Evolutionary conservation across 2,113 vertebrate species (phyloP), one percentile per base, ranked within the genome.

Genomic region (Plectropomus leopardus): DNA sequence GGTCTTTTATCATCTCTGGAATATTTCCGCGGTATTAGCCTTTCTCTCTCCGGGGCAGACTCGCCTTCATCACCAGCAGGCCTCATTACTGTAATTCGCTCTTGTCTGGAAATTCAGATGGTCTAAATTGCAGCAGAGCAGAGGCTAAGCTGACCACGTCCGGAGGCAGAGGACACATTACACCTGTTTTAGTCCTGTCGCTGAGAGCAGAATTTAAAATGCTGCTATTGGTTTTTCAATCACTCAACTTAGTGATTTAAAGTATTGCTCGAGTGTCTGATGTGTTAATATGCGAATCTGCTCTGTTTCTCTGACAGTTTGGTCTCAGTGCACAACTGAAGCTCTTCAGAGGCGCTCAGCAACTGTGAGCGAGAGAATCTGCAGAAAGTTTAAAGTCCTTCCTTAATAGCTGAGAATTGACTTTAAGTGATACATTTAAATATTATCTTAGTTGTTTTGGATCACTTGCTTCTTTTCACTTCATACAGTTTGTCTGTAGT

Each of bases 61-160:
- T 13, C 16, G 13, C 44, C 54, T 60, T 67, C 47, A n/a, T 72
- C 60, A 36, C 21, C 28, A n/a, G 36, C 54, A 34, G 53, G 23
- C 55, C 55, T 68, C 42, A 61, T 68, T 68, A 78, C 28, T 48
- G 48, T 47, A 67, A 83, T 63, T 57, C 16, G 16, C 60, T 60
- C 21, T 45, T 4, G 47, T 67, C 53, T 26, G 23, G 21, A 80
- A 42, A 57, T 79, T 51, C 26, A 64, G 68, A 71, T 57, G 36
- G 61, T 54, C 32, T 68, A 36, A 68, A 40, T 10, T 57, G 10
- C 36, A 40, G 36, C 36, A 2, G 36, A 7, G 11, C 36, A 40
- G 8, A 40, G 36, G 36, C 36, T 40, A 10, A 7, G 10, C 36
- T 40, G 36, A 40, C 28, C 15, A 8, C 14, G 55, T 60, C 71